phyloP scores from a whole-genome alignment of 2,888 invertebrate species.

The Drosophila picticornis region DNA sequence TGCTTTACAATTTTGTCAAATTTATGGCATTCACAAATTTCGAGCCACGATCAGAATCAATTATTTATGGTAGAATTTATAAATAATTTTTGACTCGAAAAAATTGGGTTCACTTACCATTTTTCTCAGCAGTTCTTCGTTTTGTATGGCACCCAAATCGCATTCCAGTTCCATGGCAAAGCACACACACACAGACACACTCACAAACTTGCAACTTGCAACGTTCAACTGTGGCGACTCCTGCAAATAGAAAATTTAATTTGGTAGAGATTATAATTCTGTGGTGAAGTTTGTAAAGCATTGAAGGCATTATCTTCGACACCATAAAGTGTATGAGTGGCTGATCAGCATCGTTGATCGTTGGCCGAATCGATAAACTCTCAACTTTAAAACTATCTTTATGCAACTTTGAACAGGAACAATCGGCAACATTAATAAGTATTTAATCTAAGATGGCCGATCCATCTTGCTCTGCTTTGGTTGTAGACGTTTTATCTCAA shows the following conservation, averaged over 20 bases:
- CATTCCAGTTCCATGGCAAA: slow-evolving; percentile 85
- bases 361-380: neutral
- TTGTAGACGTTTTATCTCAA: neutral
- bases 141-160: slow-evolving; percentile 90
- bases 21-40: neutral
- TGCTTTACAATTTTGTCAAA: neutral
- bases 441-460: neutral
- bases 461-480: neutral
- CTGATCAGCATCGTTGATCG: neutral
- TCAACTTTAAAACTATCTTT: neutral
- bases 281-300: neutral
- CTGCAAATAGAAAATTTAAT: slow-evolving; percentile 24
- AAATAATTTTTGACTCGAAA: neutral
- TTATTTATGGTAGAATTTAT: neutral
- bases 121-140: slow-evolving; percentile 91
- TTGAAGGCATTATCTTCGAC: neutral
- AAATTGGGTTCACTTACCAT: slow-evolving; percentile 87
- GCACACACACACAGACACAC: neutral
- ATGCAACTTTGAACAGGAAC: neutral
- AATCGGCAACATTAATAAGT: neutral
- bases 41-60: neutral
- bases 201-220: slow-evolving; percentile 35
- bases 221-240: slow-evolving; percentile 35
- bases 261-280: neutral
- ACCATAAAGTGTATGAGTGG: neutral